Percentiles rank a stretch among this genome's conserved stretches.
These are phyloP conservation scores for Oasisia sp. DNA, from an alignment of 2,888 invertebrate genomes.

Conservation along the genomic window DNA sequence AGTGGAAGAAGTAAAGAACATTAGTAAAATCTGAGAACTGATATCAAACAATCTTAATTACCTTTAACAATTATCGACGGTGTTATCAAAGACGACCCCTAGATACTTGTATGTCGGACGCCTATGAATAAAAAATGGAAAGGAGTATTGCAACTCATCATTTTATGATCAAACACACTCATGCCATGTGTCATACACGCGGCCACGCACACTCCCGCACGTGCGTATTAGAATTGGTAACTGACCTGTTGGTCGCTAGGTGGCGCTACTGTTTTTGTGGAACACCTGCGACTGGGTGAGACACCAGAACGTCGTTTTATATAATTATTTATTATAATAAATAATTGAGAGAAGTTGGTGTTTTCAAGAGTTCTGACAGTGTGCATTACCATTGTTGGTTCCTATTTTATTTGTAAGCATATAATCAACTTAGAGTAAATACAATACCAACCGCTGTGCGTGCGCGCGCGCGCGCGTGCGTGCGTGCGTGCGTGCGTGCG, in stretches of 20 bases:
- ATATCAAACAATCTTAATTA: no score
- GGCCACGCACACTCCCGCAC: no score
- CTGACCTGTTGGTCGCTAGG: neutral
- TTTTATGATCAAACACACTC: neutral
- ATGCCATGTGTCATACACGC: no score
- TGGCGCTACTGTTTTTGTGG: neutral
- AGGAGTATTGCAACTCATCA: neutral
- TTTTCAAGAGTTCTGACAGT: neutral
- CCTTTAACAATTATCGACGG: no score
- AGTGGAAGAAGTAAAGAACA: no score
- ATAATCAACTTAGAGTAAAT: neutral
- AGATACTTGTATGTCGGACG: no score
- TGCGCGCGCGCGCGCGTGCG: no score
- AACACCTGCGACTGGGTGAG: neutral
- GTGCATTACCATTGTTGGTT: neutral
- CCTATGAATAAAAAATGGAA: no score
- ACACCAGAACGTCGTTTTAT: neutral
- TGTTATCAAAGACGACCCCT: no score
- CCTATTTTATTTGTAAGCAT: neutral
- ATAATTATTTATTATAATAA: neutral
- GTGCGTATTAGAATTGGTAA: neutral
- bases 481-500: no score
- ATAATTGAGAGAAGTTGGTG: neutral
- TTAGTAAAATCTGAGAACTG: no score
- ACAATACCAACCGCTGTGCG: no score